phyloP scores from a whole-genome alignment of 2,888 invertebrate genomes.

The Aphidoletes aphidimyza region DNA sequence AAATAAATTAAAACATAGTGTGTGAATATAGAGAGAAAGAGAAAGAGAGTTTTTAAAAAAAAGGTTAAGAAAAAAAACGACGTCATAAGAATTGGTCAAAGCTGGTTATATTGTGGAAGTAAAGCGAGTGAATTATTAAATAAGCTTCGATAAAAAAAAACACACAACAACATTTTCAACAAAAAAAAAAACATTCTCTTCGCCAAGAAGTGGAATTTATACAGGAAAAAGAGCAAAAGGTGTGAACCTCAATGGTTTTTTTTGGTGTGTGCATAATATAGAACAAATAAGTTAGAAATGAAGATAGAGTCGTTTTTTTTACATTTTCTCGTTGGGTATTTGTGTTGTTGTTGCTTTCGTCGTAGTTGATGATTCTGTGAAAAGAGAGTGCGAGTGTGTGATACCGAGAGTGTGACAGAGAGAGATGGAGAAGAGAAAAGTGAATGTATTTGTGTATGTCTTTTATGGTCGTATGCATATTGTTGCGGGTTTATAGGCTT shows the following conservation, averaged over 20 bases:
- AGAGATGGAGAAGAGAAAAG: no score
- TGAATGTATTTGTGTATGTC: not conserved
- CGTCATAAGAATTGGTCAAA: not conserved
- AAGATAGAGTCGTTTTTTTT: not conserved
- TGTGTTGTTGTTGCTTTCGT: not conserved
- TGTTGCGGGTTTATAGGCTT: not conserved
- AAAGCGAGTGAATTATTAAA: not conserved
- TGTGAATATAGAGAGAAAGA: not conserved
- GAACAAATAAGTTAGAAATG: not conserved
- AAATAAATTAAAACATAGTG: not conserved
- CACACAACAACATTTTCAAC: not conserved
- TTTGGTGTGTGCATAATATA: slow-evolving; percentile 7
- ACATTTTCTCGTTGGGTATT: not conserved
- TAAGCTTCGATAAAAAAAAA: not conserved
- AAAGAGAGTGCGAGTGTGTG: not conserved
- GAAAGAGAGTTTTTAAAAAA: not conserved
- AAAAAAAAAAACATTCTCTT: not conserved
- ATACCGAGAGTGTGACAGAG: no score
- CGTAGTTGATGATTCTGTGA: not conserved
- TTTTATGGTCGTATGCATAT: not conserved
- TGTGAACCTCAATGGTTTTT: slow-evolving; percentile 30
- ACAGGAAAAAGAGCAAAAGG: no score
- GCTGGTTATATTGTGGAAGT: not conserved
- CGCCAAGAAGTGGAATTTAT: not conserved
- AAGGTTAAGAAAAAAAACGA: not conserved